A percentile compares a stretch with the other conserved stretches of the same genome.
Conservation (phyloP, 2,113 vertebrate genomes). For the Leuciscus idus region DNA sequence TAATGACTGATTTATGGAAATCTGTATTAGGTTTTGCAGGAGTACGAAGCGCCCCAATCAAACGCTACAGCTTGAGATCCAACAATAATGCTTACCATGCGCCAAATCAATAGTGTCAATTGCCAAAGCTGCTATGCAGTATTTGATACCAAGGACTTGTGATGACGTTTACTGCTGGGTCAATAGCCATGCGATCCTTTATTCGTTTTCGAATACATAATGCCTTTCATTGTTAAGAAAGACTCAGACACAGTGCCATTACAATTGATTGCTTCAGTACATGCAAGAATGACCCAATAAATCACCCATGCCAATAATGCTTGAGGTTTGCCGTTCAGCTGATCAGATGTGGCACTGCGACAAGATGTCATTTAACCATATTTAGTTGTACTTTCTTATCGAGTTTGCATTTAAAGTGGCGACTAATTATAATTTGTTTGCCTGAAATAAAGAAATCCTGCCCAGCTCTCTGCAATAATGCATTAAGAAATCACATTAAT, state of each 20-base stretch:
- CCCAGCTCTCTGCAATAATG: slow-evolving; percentile 70
- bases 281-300: slow-evolving; percentile 52
- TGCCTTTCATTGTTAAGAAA: slow-evolving; percentile 62
- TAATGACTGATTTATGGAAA: slow-evolving; percentile 31
- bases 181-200: slow-evolving; percentile 73
- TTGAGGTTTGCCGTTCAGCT: slow-evolving; percentile 39
- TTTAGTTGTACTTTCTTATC: slow-evolving; percentile 28
- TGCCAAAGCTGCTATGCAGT: slow-evolving; percentile 69
- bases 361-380: slow-evolving; percentile 24
- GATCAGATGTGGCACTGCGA: slow-evolving; percentile 43
- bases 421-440: slow-evolving; percentile 44
- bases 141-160: slow-evolving; percentile 72
- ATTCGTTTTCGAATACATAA: slow-evolving; percentile 71
- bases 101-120: slow-evolving; percentile 75
- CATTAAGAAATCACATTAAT: slow-evolving; percentile 79
- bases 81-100: slow-evolving; percentile 56
- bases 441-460: slow-evolving; percentile 56
- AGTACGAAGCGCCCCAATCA: slow-evolving; percentile 3
- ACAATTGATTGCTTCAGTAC: slow-evolving; percentile 46
- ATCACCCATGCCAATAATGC: slow-evolving; percentile 50
- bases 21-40: neutral
- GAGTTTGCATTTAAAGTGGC: slow-evolving; percentile 28
- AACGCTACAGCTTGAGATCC: slow-evolving; percentile 41
- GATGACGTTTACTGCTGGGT: slow-evolving; percentile 68
- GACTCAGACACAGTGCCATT: slow-evolving; percentile 39